Percentiles rank a stretch among this genome's conserved stretches.
These are phyloP conservation scores for Campoletis sonorensis DNA, from an alignment of 1,140 invertebrate species.

Conservation along the genomic window DNA sequence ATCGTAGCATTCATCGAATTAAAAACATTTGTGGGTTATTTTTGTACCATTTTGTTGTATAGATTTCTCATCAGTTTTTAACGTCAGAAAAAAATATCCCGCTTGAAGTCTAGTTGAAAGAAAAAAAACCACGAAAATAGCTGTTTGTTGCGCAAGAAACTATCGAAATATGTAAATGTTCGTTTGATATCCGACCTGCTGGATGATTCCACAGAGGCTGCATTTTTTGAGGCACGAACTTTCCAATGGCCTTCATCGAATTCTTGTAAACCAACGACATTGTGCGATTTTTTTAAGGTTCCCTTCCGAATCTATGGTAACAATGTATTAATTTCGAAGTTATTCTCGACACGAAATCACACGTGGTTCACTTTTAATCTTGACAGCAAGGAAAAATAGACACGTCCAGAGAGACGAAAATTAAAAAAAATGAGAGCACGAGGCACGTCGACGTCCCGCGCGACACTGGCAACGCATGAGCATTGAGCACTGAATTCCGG, in stretches of 20 bases:
- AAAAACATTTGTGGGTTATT: no score
- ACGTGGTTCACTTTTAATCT: no score
- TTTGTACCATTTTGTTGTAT: no score
- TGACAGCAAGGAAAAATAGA: no score
- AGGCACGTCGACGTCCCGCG: no score
- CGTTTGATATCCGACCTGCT: conserved; percentile 82
- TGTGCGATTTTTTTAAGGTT: conserved; percentile 6
- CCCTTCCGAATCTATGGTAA: neutral
- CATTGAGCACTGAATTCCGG: no score
- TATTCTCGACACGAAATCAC: neutral
- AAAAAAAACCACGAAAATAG: neutral
- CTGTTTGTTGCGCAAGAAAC: neutral
- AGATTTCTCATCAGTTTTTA: no score
- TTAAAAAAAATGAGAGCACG: no score
- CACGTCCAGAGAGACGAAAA: no score
- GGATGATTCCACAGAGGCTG: conserved; percentile 94
- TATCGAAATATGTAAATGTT: neutral
- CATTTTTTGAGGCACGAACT: conserved; percentile 86
- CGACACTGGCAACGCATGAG: no score
- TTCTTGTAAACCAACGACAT: conserved; percentile 81
- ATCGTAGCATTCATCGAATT: no score
- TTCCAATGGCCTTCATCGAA: conserved; percentile 82
- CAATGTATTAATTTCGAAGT: neutral
- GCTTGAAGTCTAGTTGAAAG: neutral
- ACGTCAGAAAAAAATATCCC: neutral